phyloP scores from a whole-genome alignment of 2,797 vertebrate genomes.

The Podarcis siculus region DNA sequence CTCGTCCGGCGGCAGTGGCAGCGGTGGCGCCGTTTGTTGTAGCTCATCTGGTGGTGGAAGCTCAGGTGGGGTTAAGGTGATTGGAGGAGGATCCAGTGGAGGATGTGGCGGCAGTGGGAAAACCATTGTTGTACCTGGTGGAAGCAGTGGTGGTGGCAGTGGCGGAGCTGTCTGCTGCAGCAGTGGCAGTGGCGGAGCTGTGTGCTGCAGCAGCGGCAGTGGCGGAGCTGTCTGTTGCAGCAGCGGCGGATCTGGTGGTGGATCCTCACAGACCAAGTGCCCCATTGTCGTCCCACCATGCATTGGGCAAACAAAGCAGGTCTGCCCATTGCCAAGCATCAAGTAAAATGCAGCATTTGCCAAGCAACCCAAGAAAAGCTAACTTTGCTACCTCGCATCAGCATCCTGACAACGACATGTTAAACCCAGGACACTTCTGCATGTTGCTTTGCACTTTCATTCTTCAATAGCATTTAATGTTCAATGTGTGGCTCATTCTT shows the following conservation, averaged over 20 bases:
- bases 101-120: background rate
- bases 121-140: background rate
- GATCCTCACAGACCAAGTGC: constrained; percentile 32
- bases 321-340: background rate
- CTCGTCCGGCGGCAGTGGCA: background rate
- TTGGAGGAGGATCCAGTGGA: background rate
- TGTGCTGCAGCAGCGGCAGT: background rate
- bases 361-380: background rate
- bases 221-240: background rate
- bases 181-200: background rate
- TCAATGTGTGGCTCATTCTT: background rate
- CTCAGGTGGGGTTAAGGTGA: background rate
- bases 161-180: background rate
- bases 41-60: background rate
- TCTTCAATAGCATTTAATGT: background rate
- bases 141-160: background rate
- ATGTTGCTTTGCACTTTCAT: background rate
- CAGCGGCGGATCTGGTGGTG: background rate
- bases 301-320: constrained; percentile 61
- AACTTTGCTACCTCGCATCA: rapidly evolving
- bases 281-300: background rate
- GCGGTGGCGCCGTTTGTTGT: background rate
- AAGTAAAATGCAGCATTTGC: constrained; percentile 33
- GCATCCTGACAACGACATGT: background rate
- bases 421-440: background rate